Conservation (phyloP, 2,888 invertebrate species). For the Drosophila kuntzei region DNA sequence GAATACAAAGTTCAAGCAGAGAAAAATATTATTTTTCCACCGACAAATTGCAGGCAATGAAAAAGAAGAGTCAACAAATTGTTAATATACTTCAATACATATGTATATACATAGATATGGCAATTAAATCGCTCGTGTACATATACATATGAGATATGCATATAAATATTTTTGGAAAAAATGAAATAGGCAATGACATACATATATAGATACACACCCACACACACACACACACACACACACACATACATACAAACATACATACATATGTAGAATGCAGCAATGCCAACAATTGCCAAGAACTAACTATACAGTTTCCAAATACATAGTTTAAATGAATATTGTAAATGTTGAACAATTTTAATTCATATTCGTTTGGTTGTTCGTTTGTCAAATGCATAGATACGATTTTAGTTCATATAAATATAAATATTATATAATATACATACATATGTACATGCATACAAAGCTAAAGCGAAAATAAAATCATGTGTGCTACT, state of each 20-base stretch:
- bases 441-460: too few relatives aligned
- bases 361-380: constrained; percentile 37
- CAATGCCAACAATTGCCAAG: constrained; percentile 32
- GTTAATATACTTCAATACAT: constrained; percentile 37
- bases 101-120: constrained; percentile 38
- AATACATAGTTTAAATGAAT: constrained; percentile 20
- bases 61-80: constrained; percentile 28
- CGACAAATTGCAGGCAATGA: constrained; percentile 61
- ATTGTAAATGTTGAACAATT: constrained; percentile 56
- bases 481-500: constrained; percentile 57
- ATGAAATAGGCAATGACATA: constrained; percentile 34
- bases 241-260: constrained; percentile 7
- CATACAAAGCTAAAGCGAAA: constrained; percentile 45
- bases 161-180: constrained; percentile 66
- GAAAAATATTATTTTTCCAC: constrained; percentile 67
- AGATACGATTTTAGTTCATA: constrained; percentile 39
- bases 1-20: constrained; percentile 28
- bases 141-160: constrained; percentile 35
- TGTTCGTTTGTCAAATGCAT: constrained; percentile 48
- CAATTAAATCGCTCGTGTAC: constrained; percentile 56
- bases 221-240: too few relatives aligned
- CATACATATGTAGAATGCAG: constrained; percentile 30
- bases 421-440: constrained; percentile 28
- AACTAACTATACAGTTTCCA: constrained; percentile 26
- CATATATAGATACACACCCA: neutral